These are phyloP conservation scores for Bruchidius siliquastri DNA, from an alignment of 2,888 invertebrate genomes.

Conservation along the genomic window DNA sequence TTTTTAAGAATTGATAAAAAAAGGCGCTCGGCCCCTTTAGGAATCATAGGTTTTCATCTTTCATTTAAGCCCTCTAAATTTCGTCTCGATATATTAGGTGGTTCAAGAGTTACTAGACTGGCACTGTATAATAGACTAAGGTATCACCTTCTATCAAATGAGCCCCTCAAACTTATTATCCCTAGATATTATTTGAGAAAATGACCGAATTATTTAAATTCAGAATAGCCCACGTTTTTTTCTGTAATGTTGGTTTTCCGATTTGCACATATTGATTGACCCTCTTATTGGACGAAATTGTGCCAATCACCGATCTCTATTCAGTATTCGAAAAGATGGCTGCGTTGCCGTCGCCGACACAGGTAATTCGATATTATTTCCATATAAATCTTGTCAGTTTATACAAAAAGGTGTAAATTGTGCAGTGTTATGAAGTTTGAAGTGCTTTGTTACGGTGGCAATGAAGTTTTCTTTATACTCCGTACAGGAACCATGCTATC, in stretches of 20 bases:
- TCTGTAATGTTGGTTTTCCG: not conserved
- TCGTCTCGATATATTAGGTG: too few relatives aligned
- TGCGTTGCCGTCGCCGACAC: constrained; percentile 80
- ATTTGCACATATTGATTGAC: not conserved
- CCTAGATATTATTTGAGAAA: too few relatives aligned
- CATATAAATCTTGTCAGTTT: constrained; percentile 24
- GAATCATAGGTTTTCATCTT: too few relatives aligned
- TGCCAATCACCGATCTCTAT: not conserved
- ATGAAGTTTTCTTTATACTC: not conserved
- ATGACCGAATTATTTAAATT: not conserved
- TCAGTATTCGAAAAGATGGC: constrained; percentile 63
- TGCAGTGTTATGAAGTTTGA: not conserved
- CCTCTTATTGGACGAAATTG: not conserved
- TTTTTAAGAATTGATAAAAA: too few relatives aligned
- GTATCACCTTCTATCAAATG: too few relatives aligned
- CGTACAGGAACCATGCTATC: not conserved
- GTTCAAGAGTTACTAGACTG: too few relatives aligned
- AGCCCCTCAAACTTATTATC: too few relatives aligned
- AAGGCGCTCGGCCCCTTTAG: too few relatives aligned
- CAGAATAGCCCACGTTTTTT: not conserved
- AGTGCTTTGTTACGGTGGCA: not conserved
- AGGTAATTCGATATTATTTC: constrained; percentile 54
- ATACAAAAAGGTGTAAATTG: not conserved
- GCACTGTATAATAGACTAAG: too few relatives aligned
- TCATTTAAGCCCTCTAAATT: too few relatives aligned